Conservation (phyloP, 64 coral and sea anemone species). For the Trachythela sp. region DNA sequence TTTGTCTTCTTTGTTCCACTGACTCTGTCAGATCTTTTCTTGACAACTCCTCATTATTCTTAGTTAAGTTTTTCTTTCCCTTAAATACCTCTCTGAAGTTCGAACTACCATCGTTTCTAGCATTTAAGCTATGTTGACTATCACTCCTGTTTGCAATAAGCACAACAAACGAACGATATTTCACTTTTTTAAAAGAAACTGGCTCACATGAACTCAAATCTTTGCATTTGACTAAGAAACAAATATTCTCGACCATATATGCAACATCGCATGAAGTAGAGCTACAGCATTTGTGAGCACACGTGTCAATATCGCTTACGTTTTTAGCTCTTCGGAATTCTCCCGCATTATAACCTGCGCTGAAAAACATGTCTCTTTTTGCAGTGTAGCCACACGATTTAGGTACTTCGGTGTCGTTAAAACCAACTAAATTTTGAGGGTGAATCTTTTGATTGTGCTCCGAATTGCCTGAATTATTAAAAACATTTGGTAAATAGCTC, state of each 20-base stretch:
- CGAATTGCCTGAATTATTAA: neutral
- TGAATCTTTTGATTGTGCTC: neutral
- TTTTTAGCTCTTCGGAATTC: conserved; percentile 27
- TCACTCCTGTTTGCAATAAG: neutral
- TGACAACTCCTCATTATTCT: neutral
- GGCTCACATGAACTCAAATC: neutral
- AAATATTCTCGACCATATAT: conserved; percentile 29
- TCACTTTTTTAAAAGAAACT: neutral
- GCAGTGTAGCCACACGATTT: neutral
- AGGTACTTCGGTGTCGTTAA: neutral
- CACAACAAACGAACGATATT: conserved; percentile 39
- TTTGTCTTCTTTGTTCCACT: neutral
- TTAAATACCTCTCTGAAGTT: neutral
- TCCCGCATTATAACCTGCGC: conserved; percentile 33
- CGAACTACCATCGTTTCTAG: neutral
- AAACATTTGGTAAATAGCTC: neutral
- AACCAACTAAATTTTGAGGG: neutral
- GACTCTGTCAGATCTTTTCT: neutral
- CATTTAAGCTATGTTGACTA: neutral
- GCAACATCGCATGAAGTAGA: conserved; percentile 42
- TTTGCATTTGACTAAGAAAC: conserved; percentile 36
- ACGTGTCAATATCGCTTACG: conserved; percentile 12
- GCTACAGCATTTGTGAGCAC: conserved; percentile 20
- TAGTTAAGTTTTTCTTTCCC: neutral
- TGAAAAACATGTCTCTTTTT: conserved; percentile 12